phyloP scores from a whole-genome alignment of 2,113 vertebrate genomes.

The Menura novaehollandiae region DNA sequence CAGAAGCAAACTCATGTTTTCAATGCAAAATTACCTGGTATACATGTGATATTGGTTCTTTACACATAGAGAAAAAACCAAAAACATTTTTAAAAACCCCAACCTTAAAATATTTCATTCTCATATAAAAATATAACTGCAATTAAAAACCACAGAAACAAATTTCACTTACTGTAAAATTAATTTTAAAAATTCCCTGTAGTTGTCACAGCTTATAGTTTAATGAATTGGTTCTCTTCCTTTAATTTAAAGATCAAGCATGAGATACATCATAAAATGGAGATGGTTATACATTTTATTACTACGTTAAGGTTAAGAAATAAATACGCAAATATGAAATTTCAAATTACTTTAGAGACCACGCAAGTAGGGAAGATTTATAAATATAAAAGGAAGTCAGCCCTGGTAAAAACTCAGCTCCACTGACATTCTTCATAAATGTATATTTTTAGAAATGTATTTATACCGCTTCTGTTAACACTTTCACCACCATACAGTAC shows the following conservation, averaged over 20 bases:
- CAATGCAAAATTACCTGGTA: background rate
- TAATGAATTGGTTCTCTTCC: slow-evolving; percentile 6
- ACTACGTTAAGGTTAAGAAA: slow-evolving; percentile 23
- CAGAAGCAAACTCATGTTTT: background rate
- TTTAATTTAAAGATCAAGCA: slow-evolving; percentile 26
- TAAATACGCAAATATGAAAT: slow-evolving; percentile 40
- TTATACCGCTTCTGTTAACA: background rate
- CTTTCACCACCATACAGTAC: background rate
- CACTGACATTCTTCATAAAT: slow-evolving; percentile 1
- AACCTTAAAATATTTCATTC: background rate
- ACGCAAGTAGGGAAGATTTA: background rate
- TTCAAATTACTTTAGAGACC: slow-evolving; percentile 36
- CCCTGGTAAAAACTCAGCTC: background rate
- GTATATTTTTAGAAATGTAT: slow-evolving; percentile 21
- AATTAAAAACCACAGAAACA: background rate
- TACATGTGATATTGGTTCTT: background rate
- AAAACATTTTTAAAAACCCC: background rate
- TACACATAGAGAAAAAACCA: background rate
- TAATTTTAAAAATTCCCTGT: background rate
- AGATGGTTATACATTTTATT: background rate
- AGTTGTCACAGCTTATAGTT: background rate
- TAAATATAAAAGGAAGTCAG: slow-evolving; percentile 39
- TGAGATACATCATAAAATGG: background rate
- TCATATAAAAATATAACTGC: background rate
- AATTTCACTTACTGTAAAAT: background rate